Base-by-base conservation (phyloP, 1,140 invertebrate species). In the Aleiodes sp. region DNA sequence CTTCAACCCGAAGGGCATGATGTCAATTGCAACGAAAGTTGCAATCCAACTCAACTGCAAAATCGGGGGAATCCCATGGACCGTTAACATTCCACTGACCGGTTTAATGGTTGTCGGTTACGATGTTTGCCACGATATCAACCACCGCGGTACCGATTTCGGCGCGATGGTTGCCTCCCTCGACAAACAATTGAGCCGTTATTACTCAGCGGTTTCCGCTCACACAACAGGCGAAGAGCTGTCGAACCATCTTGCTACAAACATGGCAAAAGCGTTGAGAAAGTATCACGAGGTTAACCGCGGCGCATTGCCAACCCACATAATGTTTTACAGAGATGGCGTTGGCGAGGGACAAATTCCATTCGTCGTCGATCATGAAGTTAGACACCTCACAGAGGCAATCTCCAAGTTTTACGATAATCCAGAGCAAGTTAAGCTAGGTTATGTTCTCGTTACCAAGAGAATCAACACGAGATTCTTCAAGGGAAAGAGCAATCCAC, bases 11-110 rank as follows among this genome's bases (percentile, higher is more conserved):
- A 88, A 87, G 37, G 76, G 74, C 0, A 78, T 87, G 0, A 89
- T 93, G 88, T 92, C 92, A 3, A 92, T 98, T 33, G 93, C 93
- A 0, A 96, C 95, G 0, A 98, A 98, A 90, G 91, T 97, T 6
- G 91, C 89, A 0, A 92, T 94, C 59, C 93, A 94, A 79, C 90
- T 98, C 65, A 95, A 94, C 78, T 94, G 94, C 70, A 98, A 98
- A 87, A 83, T 97, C 2, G 96, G 95, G 21, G 96, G 96, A 0
- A 90, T 92, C 7, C 91, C 96, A 0, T 98, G 96, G 96, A 86
- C 86, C 1, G 85, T 95, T 4, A 77, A 88, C 0, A 88, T 95
- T 35, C 94, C 95, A 0, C 33, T 93, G 4, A 78, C 76, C 0
- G 87, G 88, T 0, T 65, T 93, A 0, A 97, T 98, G 95, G 89